Evolutionary conservation across 2,888 invertebrate genomes (phyloP).

Genomic region (Diarsia brunnea): DNA sequence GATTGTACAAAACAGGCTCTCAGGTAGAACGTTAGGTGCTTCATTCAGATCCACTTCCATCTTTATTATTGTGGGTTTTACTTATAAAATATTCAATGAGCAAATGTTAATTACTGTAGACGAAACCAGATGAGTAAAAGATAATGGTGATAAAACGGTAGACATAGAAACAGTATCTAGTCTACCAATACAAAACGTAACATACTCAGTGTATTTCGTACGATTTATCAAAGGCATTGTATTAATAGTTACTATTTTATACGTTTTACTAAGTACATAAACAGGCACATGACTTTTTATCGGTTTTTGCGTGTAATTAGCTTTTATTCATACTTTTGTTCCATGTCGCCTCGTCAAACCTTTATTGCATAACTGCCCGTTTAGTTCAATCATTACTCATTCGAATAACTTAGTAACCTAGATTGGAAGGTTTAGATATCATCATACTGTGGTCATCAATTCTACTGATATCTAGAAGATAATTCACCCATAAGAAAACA

Average conservation of each 20-base stretch:
- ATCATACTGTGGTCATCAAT: background rate
- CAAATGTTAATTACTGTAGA: background rate
- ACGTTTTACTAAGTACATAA: constrained; percentile 21
- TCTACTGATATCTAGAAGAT: background rate
- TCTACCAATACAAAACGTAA: background rate
- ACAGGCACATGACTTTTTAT: constrained; percentile 38
- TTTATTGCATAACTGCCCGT: constrained; percentile 1
- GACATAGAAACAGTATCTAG: background rate
- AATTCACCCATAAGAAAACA: background rate
- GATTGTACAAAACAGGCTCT: constrained; percentile 12
- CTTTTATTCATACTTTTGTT: constrained; percentile 35
- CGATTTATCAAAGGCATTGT: background rate
- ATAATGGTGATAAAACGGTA: background rate
- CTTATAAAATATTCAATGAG: background rate
- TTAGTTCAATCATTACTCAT: constrained; percentile 6
- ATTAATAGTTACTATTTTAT: constrained; percentile 18
- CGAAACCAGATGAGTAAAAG: background rate
- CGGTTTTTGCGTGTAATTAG: constrained; percentile 36
- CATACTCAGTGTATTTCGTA: background rate
- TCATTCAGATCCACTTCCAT: constrained; percentile 3
- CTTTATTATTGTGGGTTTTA: background rate
- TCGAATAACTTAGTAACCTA: background rate
- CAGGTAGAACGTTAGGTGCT: constrained; percentile 30
- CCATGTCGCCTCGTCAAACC: constrained; percentile 22
- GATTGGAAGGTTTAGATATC: background rate